Conservation (phyloP, 2,888 invertebrate genomes). For the Girardia tigrina region DNA sequence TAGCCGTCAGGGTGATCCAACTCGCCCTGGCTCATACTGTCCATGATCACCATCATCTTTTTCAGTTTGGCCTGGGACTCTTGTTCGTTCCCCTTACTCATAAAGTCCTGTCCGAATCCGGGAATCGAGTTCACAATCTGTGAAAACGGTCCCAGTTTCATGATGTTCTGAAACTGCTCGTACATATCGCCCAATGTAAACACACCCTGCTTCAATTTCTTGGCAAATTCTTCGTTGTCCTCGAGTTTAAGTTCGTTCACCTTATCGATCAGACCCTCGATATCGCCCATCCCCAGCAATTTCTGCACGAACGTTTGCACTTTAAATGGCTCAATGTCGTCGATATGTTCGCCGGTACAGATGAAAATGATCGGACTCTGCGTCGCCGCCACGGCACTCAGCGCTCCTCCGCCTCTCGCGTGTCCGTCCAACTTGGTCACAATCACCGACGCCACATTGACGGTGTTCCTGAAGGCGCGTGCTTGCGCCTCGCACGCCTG, state of each 20-base stretch:
- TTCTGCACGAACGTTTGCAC: conserved; percentile 98
- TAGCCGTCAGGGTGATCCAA: conserved; percentile 88
- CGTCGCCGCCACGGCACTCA: conserved; percentile 95
- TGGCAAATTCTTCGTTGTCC: conserved; percentile 91
- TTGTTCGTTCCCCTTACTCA: conserved; percentile 95
- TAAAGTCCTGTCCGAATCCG: conserved; percentile 79
- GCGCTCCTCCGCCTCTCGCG: conserved; percentile 96
- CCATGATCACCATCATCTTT: conserved; percentile 98
- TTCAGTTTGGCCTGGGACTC: conserved; percentile 92
- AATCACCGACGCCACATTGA: conserved; percentile 95
- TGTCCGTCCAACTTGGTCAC: conserved; percentile 97
- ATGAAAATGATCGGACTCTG: conserved; percentile 95
- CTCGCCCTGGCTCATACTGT: conserved; percentile 96
- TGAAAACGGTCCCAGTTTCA: conserved; percentile 99
- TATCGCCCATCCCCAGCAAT: conserved; percentile 79
- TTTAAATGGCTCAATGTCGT: conserved; percentile 93
- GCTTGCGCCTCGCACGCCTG: conserved; percentile 89
- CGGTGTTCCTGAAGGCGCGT: conserved; percentile 85
- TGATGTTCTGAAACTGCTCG: conserved; percentile 98
- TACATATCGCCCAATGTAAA: conserved; percentile 98
- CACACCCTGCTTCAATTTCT: conserved; percentile 92
- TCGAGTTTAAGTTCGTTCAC: conserved; percentile 60
- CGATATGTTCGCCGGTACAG: conserved; percentile 98
- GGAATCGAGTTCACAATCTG: conserved; percentile 99
- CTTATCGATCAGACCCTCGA: conserved; percentile 78